Percentiles rank a stretch among this genome's conserved stretches.
Evolutionary conservation across 2,797 vertebrate species (phyloP).

Genomic region (Hoplostethus atlanticus): DNA sequence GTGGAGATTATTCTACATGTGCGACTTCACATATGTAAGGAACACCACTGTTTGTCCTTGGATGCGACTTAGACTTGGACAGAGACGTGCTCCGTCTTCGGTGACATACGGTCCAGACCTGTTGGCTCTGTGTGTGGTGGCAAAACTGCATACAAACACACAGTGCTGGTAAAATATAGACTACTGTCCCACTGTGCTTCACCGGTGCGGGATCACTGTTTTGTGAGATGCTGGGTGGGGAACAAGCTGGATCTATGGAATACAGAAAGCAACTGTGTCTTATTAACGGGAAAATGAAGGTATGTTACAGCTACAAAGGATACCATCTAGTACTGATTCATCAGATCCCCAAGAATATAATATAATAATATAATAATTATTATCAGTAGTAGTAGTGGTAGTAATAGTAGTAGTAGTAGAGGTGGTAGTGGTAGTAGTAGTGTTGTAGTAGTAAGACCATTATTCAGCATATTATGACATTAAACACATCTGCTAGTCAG

Average conservation of each 20-base stretch:
- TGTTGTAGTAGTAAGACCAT: no score
- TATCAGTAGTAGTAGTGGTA: no score
- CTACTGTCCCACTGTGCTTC: not conserved
- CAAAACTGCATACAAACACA: constrained; percentile 19
- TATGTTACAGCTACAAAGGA: no score
- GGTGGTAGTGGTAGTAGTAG: no score
- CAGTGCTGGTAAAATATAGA: constrained; percentile 17
- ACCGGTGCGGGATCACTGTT: constrained; percentile 1
- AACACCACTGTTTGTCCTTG: not conserved
- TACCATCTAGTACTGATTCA: no score
- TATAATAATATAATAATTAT: not conserved
- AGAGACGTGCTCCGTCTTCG: not conserved
- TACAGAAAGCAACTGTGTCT: no score
- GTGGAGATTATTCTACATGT: not conserved
- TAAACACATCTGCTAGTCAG: no score
- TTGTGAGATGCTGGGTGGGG: not conserved
- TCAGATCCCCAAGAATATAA: no score
- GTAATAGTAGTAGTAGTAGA: no score
- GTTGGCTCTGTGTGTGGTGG: constrained; percentile 17
- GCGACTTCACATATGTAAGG: not conserved
- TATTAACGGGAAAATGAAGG: no score
- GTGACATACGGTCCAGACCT: constrained; percentile 32
- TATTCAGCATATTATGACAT: no score
- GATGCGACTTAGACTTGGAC: not conserved
- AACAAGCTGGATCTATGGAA: not conserved